Evolutionary conservation across 1,140 invertebrate species (phyloP).

Genomic region (Ctenoplectra terminalis): DNA sequence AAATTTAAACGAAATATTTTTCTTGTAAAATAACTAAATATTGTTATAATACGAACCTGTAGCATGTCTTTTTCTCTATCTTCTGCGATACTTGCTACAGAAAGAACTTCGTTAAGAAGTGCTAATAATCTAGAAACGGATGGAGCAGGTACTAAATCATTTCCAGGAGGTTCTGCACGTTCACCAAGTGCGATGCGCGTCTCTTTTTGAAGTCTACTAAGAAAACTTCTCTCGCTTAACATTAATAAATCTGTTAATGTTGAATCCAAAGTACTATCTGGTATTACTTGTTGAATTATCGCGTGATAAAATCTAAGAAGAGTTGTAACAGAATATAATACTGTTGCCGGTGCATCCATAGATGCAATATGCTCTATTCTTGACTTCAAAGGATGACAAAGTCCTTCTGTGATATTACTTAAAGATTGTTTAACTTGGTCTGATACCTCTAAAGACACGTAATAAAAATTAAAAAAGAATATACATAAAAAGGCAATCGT

Average conservation of each 20-base stretch:
- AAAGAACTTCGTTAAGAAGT: slow-evolving; percentile 90
- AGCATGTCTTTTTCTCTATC: slow-evolving; percentile 85
- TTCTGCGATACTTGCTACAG: slow-evolving; percentile 89
- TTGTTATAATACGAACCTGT: slow-evolving; percentile 67
- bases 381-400: slow-evolving; percentile 95
- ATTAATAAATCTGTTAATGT: slow-evolving; percentile 88
- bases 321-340: slow-evolving; percentile 93
- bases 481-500: not conserved
- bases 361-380: slow-evolving; percentile 95
- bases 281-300: slow-evolving; percentile 87
- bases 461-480: slow-evolving; percentile 33
- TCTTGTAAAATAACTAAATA: slow-evolving; percentile 36
- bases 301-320: slow-evolving; percentile 94
- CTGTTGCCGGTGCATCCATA: slow-evolving; percentile 90
- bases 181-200: slow-evolving; percentile 81
- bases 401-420: slow-evolving; percentile 93
- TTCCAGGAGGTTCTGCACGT: slow-evolving; percentile 86
- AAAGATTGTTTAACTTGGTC: slow-evolving; percentile 88
- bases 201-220: slow-evolving; percentile 88
- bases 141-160: slow-evolving; percentile 88
- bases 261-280: slow-evolving; percentile 86
- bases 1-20: slow-evolving; percentile 1
- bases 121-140: slow-evolving; percentile 87
- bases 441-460: slow-evolving; percentile 84
- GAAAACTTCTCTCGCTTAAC: slow-evolving; percentile 89